These are phyloP conservation scores for Xiphydria camelus DNA, from an alignment of 2,888 invertebrate species.

Conservation along the genomic window DNA sequence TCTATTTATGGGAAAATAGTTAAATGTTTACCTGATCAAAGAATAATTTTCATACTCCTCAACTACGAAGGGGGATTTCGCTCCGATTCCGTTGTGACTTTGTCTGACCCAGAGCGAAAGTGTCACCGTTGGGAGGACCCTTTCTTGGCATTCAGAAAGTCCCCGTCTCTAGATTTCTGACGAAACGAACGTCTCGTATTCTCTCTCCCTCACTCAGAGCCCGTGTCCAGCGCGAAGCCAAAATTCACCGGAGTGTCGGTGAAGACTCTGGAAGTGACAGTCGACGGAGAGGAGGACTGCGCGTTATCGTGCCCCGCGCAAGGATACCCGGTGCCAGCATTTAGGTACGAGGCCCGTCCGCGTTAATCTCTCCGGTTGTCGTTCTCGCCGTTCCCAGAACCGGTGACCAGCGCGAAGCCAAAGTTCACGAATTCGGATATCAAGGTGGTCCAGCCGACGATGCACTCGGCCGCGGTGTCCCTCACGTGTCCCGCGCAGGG, in stretches of 20 bases:
- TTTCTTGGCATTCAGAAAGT: conserved; percentile 1
- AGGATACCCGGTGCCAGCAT: conserved; percentile 63
- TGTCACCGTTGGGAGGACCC: too few species aligned
- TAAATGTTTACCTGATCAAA: too few species aligned
- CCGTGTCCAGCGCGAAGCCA: conserved; percentile 73
- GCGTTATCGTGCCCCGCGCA: conserved; percentile 64
- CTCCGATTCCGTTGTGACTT: too few species aligned
- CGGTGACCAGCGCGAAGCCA: conserved; percentile 71
- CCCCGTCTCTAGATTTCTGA: too few species aligned
- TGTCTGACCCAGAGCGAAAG: too few species aligned
- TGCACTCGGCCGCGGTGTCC: conserved; percentile 49
- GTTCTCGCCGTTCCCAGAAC: conserved; percentile 60
- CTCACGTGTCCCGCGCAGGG: conserved; percentile 64
- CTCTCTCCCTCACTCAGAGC: conserved; percentile 66
- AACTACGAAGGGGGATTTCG: too few species aligned
- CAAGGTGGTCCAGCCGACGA: conserved; percentile 50
- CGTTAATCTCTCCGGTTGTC: neutral
- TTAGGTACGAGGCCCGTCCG: conserved; percentile 58
- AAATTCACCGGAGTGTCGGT: conserved; percentile 58
- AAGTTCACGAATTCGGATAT: conserved; percentile 66
- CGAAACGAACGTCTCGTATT: too few species aligned
- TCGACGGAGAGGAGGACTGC: conserved; percentile 52
- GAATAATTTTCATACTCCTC: too few species aligned
- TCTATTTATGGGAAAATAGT: too few species aligned
- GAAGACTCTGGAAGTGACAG: conserved; percentile 40